Conservation (phyloP, 2,797 vertebrate species). For the Sebastes vulpes region DNA sequence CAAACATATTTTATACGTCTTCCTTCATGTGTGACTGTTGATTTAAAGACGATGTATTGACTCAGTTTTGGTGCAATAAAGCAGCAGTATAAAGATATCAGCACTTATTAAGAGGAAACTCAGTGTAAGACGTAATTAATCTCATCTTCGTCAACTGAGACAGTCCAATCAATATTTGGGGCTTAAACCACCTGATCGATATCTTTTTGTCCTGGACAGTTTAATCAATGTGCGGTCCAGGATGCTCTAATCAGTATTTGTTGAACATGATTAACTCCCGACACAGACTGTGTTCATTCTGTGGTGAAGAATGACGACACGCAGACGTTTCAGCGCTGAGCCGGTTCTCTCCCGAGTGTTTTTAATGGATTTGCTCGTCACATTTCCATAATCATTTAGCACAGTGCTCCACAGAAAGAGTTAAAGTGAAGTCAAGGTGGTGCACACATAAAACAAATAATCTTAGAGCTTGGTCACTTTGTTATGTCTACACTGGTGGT, state of each 20-base stretch:
- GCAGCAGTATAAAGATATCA: neutral
- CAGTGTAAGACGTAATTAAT: neutral
- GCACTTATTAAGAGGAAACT: neutral
- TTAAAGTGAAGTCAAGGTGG: constrained; percentile 3
- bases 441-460: neutral
- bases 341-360: neutral
- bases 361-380: constrained; percentile 15
- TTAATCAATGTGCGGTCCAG: neutral
- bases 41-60: neutral
- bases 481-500: neutral
- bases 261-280: constrained; percentile 9
- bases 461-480: neutral
- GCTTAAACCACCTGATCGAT: constrained; percentile 16
- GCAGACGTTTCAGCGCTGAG: neutral
- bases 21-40: neutral
- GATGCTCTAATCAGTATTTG: neutral
- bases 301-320: neutral
- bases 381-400: constrained; percentile 11
- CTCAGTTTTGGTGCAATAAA: neutral
- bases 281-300: neutral
- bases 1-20: neutral
- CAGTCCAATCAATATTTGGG: neutral
- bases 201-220: neutral
- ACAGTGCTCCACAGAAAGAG: neutral
- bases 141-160: neutral